phyloP scores from a whole-genome alignment of 2,888 invertebrate genomes.

The Hypercompe scribonia region DNA sequence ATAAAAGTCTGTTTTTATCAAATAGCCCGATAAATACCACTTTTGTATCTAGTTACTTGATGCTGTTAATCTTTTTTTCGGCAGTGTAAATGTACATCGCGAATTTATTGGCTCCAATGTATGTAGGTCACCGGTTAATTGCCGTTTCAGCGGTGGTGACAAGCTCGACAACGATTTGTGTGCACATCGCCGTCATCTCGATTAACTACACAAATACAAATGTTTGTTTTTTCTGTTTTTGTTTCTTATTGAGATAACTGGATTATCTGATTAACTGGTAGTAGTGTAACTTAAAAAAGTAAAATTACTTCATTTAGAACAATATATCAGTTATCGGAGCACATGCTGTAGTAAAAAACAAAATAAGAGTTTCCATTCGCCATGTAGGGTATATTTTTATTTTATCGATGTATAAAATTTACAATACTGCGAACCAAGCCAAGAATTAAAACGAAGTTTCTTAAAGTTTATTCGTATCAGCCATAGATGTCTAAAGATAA shows the following conservation, averaged over 20 bases:
- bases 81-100: conserved; percentile 20
- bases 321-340: too few relatives aligned
- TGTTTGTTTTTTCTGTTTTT: background rate
- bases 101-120: conserved; percentile 34
- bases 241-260: background rate
- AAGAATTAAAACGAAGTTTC: too few relatives aligned
- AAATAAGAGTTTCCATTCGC: too few relatives aligned
- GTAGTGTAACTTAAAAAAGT: background rate
- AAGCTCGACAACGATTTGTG: conserved; percentile 52
- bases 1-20: background rate
- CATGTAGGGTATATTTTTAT: too few relatives aligned
- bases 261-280: background rate
- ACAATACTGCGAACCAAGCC: too few relatives aligned
- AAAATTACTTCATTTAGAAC: background rate
- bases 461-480: too few relatives aligned
- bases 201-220: conserved; percentile 29
- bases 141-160: conserved; percentile 57
- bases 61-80: background rate
- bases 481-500: too few relatives aligned
- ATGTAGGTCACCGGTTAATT: conserved; percentile 65
- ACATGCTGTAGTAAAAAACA: too few relatives aligned
- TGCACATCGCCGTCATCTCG: conserved; percentile 36
- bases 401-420: too few relatives aligned
- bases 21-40: too few relatives aligned
- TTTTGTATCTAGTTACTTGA: background rate